Percentiles rank a stretch among this genome's conserved stretches.
phyloP scores from a whole-genome alignment of 2,888 invertebrate species.

The Dastarcus helophoroides region DNA sequence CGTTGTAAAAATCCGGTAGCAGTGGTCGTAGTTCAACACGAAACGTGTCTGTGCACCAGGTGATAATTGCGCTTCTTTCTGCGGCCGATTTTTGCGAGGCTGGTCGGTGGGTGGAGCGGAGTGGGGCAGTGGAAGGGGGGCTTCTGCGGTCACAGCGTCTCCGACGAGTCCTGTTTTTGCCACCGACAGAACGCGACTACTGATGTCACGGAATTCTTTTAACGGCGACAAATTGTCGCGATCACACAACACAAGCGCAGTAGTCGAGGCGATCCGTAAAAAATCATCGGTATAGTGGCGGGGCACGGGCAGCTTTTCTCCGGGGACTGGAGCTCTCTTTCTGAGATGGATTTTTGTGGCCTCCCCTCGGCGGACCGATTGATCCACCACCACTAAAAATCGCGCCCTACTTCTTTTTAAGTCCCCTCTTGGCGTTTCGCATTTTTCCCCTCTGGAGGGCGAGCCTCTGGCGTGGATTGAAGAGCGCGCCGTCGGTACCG shows the following conservation, averaged over 20 bases:
- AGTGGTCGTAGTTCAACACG: slow-evolving; percentile 10
- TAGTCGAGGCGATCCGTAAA: slow-evolving; percentile 34
- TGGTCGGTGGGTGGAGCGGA: slow-evolving; percentile 49
- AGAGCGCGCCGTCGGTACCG: slow-evolving; percentile 32
- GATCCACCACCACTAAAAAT: slow-evolving; percentile 40
- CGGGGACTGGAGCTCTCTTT: slow-evolving; percentile 32
- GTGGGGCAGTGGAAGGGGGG: slow-evolving; percentile 44
- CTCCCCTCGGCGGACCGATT: slow-evolving; percentile 35
- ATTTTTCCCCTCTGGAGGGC: slow-evolving; percentile 44
- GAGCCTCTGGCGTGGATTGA: slow-evolving; percentile 37
- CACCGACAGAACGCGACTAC: slow-evolving; percentile 38
- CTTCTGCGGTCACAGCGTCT: slow-evolving; percentile 29
- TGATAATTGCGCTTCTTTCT: slow-evolving; percentile 40
- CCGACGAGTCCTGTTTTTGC: slow-evolving; percentile 36
- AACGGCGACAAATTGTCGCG: slow-evolving; percentile 41
- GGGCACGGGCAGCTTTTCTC: slow-evolving; percentile 29
- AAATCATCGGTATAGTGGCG: slow-evolving; percentile 27
- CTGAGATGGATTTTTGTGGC: slow-evolving; percentile 37
- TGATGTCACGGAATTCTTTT: slow-evolving; percentile 41
- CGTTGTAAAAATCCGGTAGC: slow-evolving; percentile 23
- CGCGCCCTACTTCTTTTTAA: slow-evolving; percentile 39
- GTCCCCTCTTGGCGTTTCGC: slow-evolving; percentile 29
- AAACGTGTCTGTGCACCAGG: slow-evolving; percentile 30
- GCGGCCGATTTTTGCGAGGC: slow-evolving; percentile 41
- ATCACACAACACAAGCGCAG: slow-evolving; percentile 39